Evolutionary conservation across 2,797 vertebrate species (phyloP).

Genomic region (Dendrocincla fuliginosa): DNA sequence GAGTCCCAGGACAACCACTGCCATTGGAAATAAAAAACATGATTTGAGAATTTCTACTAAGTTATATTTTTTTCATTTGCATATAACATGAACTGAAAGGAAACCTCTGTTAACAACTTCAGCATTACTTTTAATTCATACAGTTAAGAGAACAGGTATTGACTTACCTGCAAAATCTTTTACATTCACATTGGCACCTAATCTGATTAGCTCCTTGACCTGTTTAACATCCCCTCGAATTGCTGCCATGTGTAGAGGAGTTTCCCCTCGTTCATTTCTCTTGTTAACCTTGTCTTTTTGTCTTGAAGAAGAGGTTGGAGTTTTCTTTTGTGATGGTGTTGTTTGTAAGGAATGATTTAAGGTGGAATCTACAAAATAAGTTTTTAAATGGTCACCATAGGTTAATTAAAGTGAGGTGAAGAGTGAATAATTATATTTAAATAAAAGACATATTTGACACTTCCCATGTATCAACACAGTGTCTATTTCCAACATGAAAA

Average conservation of each 20-base stretch:
- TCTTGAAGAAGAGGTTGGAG: conserved; percentile 88
- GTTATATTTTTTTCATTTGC: background rate
- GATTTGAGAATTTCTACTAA: background rate
- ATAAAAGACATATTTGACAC: background rate
- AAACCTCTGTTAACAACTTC: background rate
- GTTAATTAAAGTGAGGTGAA: background rate
- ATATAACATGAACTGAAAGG: background rate
- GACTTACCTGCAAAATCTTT: conserved; percentile 98
- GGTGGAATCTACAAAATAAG: conserved; percentile 86
- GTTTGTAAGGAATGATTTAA: conserved; percentile 93
- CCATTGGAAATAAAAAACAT: background rate
- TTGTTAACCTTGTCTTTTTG: conserved; percentile 99
- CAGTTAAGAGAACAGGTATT: background rate
- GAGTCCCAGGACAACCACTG: background rate
- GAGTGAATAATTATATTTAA: background rate
- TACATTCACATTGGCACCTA: conserved; percentile 97
- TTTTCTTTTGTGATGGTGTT: conserved; percentile 91
- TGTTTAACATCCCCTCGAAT: conserved; percentile 96
- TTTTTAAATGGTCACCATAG: conserved; percentile 7
- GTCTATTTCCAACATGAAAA: background rate
- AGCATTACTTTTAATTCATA: background rate
- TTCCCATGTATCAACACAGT: background rate
- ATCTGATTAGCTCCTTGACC: conserved; percentile 95
- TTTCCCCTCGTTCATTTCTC: conserved; percentile 97
- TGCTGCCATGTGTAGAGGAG: conserved; percentile 96